Conservation (phyloP, 1,140 invertebrate genomes). For the Harlomillsia oculata region DNA sequence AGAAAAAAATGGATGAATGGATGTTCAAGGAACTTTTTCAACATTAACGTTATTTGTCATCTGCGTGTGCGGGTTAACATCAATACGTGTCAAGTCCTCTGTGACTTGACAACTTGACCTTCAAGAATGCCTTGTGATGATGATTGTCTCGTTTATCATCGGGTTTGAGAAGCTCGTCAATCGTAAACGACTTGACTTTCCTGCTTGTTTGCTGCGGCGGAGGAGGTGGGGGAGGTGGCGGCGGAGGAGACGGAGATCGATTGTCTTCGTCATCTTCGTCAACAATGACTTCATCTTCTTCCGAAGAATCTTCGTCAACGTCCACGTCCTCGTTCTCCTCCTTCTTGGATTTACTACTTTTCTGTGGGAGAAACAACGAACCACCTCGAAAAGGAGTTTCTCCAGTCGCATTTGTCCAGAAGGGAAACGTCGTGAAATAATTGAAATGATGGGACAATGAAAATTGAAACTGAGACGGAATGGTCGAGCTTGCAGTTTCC, state of each 20-base stretch:
- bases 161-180: slow-evolving; percentile 73
- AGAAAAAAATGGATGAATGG: too few relatives aligned
- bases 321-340: not conserved
- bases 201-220: too few relatives aligned
- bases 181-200: slow-evolving; percentile 71
- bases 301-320: not conserved
- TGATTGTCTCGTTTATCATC: slow-evolving; percentile 13
- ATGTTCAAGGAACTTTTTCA: too few relatives aligned
- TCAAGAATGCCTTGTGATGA: too few relatives aligned
- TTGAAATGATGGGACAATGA: slow-evolving; percentile 35
- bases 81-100: too few relatives aligned
- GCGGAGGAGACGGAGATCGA: not conserved
- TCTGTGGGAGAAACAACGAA: not conserved
- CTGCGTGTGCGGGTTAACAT: too few relatives aligned
- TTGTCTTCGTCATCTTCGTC: slow-evolving; percentile 7
- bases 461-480: slow-evolving; percentile 24
- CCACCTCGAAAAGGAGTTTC: not conserved
- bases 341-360: not conserved
- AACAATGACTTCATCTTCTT: not conserved
- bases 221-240: not conserved
- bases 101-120: too few relatives aligned
- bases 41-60: too few relatives aligned
- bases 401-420: slow-evolving; percentile 16
- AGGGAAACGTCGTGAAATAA: slow-evolving; percentile 28
- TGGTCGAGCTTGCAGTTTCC: too few relatives aligned